Evolutionary conservation across 2,797 vertebrate genomes (phyloP), one percentile per base, ranked within the genome.

Genomic region (Lepilemur septentrionalis): DNA sequence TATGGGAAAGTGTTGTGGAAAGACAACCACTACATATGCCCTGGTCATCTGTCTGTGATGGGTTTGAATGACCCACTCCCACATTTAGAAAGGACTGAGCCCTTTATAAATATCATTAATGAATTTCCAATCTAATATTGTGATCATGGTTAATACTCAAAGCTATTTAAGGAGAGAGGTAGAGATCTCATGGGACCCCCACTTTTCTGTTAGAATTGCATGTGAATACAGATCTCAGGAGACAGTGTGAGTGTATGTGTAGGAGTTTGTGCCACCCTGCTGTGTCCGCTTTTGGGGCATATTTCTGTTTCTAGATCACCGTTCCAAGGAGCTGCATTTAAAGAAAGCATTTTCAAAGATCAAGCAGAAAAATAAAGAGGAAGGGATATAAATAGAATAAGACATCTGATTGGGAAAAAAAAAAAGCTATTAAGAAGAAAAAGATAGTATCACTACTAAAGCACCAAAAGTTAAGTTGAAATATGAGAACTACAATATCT

Each of bases 281-380:
- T 28, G 1, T 72, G 12, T 18, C 28, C 6, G 30, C 3, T 10
- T 84, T 43, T 35, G 28, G 2, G 3, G 25, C 22, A n/a, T 65
- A 59, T 87, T 23, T 75, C 4, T 72, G 8, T 17, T 84, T 32
- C 7, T 75, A 57, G 12, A 14, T 41, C 11, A 28, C 80, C n/a
- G 38, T 81, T 63, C 30, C 11, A 50, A 55, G 23, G 10, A 50
- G 2, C 35, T 67, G 35, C 1, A 28, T n/a, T 67, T 91, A 88
- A 93, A 96, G 8, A 46, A 89, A 93, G 8, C 11, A 75, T 55
- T 48, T 88, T 90, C 18, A 81, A 38, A 65, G 18, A 41, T 41
- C 23, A 78, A 79, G 5, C 22, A 79, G 18, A 8, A 32, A 90
- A 78, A 61, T 72, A 48, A 55, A 95, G 32, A 52, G 0, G 6